Evolutionary conservation across 2,888 invertebrate species (phyloP), one percentile per base, ranked within the genome.

Genomic region (Meandrusa payeni): DNA sequence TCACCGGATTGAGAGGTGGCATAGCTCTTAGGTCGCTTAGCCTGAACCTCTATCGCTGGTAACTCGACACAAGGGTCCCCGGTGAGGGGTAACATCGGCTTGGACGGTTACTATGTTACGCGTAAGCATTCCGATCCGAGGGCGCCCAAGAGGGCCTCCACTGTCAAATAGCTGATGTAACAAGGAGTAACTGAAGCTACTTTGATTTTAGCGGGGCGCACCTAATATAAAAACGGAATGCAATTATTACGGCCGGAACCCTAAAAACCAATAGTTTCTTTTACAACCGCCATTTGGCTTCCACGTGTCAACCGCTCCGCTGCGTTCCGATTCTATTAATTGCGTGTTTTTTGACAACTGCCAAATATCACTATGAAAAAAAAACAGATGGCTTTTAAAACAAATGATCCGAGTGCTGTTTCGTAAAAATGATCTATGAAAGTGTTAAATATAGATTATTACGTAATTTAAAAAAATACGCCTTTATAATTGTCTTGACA

Each of bases 241-340:
- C n/a, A n/a, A n/a, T n/a, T n/a, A 46, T 4, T 28, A 17, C 31
- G 5, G 32, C 41, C 39, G 56, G 70, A 68, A 52, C 72, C 71
- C 75, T 54, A 74, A 65, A 57, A 41, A n/a, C 29, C 52, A 58
- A 58, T 59, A 61, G 59, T 58, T 51, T 61, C 54, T 56, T 63
- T 31, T 61, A 51, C 53, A 52, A 45, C 50, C 56, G 62, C 71
- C 83, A 85, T 82, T 82, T 83, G 83, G 76, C 51, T 51, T 57
- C 67, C 83, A 83, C 79, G 82, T 85, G 83, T 74, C 75, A 71
- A 63, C 59, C 50, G 48, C 53, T 54, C 60, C 61, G 60, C 56
- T 54, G 64, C 61, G 64, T 66, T 60, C 57, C 61, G 52, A 58
- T 61, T 70, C 69, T 75, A 76, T 78, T 77, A 76, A 75, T 79